Conservation (phyloP, 2,888 invertebrate genomes). For the Tinea semifulvella region DNA sequence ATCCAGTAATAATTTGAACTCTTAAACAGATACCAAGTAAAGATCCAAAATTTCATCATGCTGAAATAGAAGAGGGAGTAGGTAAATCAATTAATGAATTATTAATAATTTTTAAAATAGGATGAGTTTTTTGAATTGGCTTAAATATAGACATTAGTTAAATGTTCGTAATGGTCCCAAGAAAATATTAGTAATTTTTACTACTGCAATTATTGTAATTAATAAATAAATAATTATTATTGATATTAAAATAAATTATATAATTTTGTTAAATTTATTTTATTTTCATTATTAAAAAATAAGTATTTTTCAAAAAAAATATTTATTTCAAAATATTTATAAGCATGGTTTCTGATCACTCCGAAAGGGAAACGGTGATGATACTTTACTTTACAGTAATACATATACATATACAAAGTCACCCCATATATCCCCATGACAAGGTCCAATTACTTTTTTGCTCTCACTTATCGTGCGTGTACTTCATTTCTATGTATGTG, state of each 20-base stretch:
- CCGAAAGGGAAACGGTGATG: no score
- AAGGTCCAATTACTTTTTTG: no score
- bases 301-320: conserved; percentile 24
- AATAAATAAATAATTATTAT: conserved; percentile 69
- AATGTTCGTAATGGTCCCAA: conserved; percentile 58
- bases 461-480: no score
- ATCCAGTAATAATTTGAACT: conserved; percentile 72
- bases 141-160: conserved; percentile 21
- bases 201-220: conserved; percentile 64
- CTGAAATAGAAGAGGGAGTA: conserved; percentile 67
- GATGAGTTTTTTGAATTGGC: conserved; percentile 37
- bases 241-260: conserved; percentile 60
- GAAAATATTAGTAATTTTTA: conserved; percentile 68
- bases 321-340: conserved; percentile 34
- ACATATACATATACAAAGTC: no score
- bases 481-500: no score
- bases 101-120: conserved; percentile 67
- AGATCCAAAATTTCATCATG: conserved; percentile 76
- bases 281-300: conserved; percentile 43
- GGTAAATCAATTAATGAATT: conserved; percentile 68
- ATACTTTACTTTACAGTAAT: no score
- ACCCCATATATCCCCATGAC: no score
- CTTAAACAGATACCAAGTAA: conserved; percentile 70
- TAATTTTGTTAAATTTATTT: conserved; percentile 57
- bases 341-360: no score